Percentiles rank a stretch among this genome's conserved stretches.
These are phyloP conservation scores for Hydropotes inermis DNA, from an alignment of 2,113 vertebrate genomes.

Conservation along the genomic window DNA sequence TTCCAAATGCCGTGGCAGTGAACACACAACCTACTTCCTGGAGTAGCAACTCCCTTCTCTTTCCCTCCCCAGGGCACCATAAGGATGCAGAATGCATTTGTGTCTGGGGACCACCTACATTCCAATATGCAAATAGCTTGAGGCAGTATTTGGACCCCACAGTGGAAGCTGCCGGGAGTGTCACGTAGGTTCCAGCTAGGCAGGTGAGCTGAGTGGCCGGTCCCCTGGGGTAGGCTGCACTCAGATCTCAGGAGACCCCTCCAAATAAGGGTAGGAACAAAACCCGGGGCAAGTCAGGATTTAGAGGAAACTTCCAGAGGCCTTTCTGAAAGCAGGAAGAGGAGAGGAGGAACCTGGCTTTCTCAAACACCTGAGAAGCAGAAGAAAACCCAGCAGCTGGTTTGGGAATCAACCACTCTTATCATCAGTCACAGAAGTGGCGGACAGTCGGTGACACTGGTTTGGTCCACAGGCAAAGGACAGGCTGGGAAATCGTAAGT, in stretches of 20 bases:
- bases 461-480: not conserved
- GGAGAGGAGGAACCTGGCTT: not conserved
- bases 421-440: not conserved
- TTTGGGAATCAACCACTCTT: not conserved
- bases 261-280: not conserved
- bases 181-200: not conserved
- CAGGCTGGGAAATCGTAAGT: not conserved
- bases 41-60: not conserved
- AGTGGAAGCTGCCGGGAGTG: not conserved
- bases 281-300: not conserved
- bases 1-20: not conserved
- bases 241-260: too few species aligned
- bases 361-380: not conserved
- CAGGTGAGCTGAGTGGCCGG: not conserved
- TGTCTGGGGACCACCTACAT: not conserved
- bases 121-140: not conserved
- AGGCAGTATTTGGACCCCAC: too few species aligned
- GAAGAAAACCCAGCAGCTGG: not conserved
- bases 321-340: not conserved
- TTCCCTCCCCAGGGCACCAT: not conserved
- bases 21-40: too few species aligned
- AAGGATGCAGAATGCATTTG: not conserved
- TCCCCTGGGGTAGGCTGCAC: not conserved
- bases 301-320: not conserved
- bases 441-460: not conserved